These are phyloP conservation scores for Minunthozetes semirufus DNA, from an alignment of 2,888 invertebrate genomes.

Conservation along the genomic window DNA sequence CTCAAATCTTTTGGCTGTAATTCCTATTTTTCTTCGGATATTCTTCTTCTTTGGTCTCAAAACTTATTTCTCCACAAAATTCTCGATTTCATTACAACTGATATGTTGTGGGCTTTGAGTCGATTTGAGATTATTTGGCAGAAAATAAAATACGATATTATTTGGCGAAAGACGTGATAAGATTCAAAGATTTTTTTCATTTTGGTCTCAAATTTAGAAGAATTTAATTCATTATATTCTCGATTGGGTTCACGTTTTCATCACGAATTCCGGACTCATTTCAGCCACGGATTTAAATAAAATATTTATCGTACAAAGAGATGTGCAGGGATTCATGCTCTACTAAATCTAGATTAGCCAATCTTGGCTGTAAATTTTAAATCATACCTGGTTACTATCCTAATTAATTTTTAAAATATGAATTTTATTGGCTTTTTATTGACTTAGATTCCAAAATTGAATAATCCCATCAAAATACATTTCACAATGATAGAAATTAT, in stretches of 20 bases:
- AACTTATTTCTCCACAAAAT: background rate
- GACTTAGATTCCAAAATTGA: too few species aligned
- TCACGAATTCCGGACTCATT: constrained; percentile 2
- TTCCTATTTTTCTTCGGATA: too few species aligned
- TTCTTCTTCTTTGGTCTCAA: too few species aligned
- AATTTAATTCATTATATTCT: background rate
- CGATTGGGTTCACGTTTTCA: constrained; percentile 3
- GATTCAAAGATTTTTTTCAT: background rate
- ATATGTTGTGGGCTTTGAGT: background rate
- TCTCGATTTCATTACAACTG: background rate
- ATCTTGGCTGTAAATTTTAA: too few species aligned
- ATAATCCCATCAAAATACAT: too few species aligned
- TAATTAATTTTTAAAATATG: too few species aligned
- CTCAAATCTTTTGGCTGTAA: too few species aligned
- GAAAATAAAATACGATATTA: background rate
- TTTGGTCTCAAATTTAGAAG: background rate
- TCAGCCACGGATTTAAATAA: background rate
- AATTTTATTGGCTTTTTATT: too few species aligned
- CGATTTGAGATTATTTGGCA: constrained; percentile 3
- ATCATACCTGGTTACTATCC: too few species aligned
- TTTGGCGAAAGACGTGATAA: background rate
- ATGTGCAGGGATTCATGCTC: too few species aligned
- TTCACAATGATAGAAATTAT: too few species aligned
- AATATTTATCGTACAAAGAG: background rate
- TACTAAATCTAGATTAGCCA: too few species aligned